phyloP scores from a whole-genome alignment of 2,888 invertebrate genomes.

The Drosophila barbarae region DNA sequence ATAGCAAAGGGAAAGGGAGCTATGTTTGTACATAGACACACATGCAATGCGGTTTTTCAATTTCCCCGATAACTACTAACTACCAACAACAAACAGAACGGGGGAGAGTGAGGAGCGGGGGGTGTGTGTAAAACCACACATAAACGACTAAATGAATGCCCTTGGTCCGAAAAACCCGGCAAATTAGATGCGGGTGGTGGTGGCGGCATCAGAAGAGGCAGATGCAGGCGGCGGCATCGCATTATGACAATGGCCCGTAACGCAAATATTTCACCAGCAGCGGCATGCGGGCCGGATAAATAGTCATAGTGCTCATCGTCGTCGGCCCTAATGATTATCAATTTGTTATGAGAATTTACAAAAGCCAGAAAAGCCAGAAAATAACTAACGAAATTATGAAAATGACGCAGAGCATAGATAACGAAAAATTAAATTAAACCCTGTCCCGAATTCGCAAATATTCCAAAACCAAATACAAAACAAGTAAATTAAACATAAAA shows the following conservation, averaged over 20 bases:
- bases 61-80: slow-evolving; percentile 36
- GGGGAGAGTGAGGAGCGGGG: no score
- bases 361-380: neutral
- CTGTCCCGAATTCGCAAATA: slow-evolving; percentile 1
- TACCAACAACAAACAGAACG: slow-evolving; percentile 13
- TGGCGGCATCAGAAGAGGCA: neutral
- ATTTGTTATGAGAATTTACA: slow-evolving; percentile 34
- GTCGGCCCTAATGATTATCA: slow-evolving; percentile 41
- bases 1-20: neutral
- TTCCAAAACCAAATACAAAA: no score
- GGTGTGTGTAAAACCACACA: slow-evolving; percentile 29
- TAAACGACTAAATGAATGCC: slow-evolving; percentile 53
- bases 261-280: slow-evolving; percentile 27
- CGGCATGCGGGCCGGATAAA: slow-evolving; percentile 34
- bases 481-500: no score
- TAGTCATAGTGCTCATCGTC: slow-evolving; percentile 11
- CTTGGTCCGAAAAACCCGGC: slow-evolving; percentile 25
- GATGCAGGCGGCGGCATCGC: slow-evolving; percentile 28
- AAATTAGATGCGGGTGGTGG: slow-evolving; percentile 33
- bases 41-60: slow-evolving; percentile 47
- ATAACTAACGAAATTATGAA: slow-evolving; percentile 14
- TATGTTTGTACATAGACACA: slow-evolving; percentile 3
- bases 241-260: slow-evolving; percentile 41
- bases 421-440: slow-evolving; percentile 5
- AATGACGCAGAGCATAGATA: slow-evolving; percentile 3